Base-by-base conservation (phyloP, 2,113 vertebrate species). In the Lanius ludovicianus region DNA sequence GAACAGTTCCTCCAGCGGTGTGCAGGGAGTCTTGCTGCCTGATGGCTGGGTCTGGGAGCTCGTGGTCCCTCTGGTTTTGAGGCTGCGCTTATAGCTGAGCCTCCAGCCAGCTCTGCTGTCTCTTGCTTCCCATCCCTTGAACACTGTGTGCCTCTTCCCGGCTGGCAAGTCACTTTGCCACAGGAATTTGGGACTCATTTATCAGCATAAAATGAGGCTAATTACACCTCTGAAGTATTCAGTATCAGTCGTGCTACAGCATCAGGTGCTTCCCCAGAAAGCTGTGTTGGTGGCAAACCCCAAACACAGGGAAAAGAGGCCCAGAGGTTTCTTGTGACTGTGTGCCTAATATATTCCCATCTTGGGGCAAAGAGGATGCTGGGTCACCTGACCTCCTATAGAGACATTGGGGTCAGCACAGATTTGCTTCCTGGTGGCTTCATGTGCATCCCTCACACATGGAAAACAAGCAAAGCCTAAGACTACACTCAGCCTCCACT, bases 1-100 rank as follows among this genome's bases (percentile, higher is more conserved):
- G 55, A 84, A 19, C 0, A 1, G 13, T 44, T 52, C 21, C 37
- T 23, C n/a, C 2, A 5, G 10, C 0, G 0, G 8, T 25, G 17
- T 64, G 28, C 39, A 15, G 18, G 28, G 49, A 47, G 44, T 27
- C 21, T 69, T 37, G 14, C 59, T 69, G 47, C 3, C 1, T 57
- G 31, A 10, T 27, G 70, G 37, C 4, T 0, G 1, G 11, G 8
- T 68, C 14, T 6, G 17, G 22, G 67, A 79, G 47, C 65, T 42
- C 42, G 10, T 75, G 81, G 16, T 62, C 50, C 37, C n/a, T 60
- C 31, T 39, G 52, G 11, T 85, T 63, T 74, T 50, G 65, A 78
- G 50, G 41, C 63, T 49, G 25, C 76, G n/a, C 16, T 33, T 84
- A 4, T 24, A 80, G 42, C 76, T 70, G 56, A 85, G 16, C 37